phyloP scores from a whole-genome alignment of 2,888 invertebrate species.

The Meteorus colon region DNA sequence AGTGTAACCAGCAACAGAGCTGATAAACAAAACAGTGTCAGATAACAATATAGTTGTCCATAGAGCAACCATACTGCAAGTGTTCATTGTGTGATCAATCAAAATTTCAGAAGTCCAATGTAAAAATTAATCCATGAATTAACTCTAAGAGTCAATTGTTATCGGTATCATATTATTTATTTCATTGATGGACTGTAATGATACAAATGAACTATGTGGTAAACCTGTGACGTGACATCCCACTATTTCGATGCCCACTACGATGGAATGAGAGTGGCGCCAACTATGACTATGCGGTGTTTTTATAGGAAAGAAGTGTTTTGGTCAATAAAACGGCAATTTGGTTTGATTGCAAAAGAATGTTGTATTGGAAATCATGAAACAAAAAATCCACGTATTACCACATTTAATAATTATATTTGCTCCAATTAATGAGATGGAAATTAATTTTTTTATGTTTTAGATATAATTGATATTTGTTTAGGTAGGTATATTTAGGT shows the following conservation, averaged over 20 bases:
- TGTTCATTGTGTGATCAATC: not conserved
- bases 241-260: not conserved
- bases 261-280: not conserved
- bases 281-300: not conserved
- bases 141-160: no score
- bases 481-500: no score
- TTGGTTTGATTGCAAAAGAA: not conserved
- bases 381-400: not conserved
- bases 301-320: not conserved
- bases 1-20: not conserved
- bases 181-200: no score
- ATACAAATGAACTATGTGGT: not conserved
- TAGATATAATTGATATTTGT: no score
- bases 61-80: slow-evolving; percentile 18
- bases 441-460: not conserved
- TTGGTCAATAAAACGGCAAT: not conserved
- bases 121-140: no score
- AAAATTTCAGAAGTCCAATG: not conserved
- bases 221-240: not conserved
- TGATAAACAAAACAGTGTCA: slow-evolving; percentile 12
- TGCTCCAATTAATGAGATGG: not conserved
- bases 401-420: not conserved
- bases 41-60: slow-evolving; percentile 30
- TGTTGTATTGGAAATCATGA: not conserved
- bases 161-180: no score